phyloP scores from a whole-genome alignment of 37 sponge, comb jelly and placozoan species.

The Cliona cf. orientalis region DNA sequence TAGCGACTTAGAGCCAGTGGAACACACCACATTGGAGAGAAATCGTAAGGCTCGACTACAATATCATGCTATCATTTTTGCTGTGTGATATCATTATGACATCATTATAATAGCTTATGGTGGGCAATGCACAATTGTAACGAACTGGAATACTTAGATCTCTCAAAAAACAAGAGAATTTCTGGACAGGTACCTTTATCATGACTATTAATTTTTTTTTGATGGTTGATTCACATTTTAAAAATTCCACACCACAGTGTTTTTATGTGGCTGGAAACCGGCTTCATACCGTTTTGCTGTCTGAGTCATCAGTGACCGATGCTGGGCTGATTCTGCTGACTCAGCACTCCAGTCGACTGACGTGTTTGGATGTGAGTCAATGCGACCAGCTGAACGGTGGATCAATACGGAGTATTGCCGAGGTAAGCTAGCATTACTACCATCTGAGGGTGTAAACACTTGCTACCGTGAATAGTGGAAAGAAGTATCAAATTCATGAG shows the following conservation, averaged over 20 bases:
- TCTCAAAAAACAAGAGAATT: slow-evolving; percentile 49
- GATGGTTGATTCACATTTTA: background rate
- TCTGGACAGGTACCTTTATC: slow-evolving; percentile 63
- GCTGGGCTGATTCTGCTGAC: slow-evolving; percentile 24
- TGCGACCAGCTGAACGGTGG: slow-evolving; percentile 36
- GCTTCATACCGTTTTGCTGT: background rate
- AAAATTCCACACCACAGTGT: slow-evolving; percentile 10
- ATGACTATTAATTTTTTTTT: background rate
- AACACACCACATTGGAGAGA: background rate
- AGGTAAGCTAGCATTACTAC: slow-evolving; percentile 46
- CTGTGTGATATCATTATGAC: background rate
- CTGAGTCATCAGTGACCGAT: slow-evolving; percentile 14
- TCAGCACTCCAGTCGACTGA: background rate
- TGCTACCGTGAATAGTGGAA: no score
- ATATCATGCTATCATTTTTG: background rate
- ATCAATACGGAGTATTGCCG: slow-evolving; percentile 5
- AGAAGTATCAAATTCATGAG: no score
- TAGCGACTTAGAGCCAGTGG: slow-evolving; percentile 24
- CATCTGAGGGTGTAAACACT: no score
- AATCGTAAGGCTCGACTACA: background rate
- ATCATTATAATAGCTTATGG: slow-evolving; percentile 46
- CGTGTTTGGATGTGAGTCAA: slow-evolving; percentile 29
- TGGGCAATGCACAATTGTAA: slow-evolving; percentile 52
- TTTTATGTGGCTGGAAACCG: slow-evolving; percentile 19
- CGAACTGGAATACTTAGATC: slow-evolving; percentile 42